Percentiles rank a stretch among this genome's conserved stretches.
These are phyloP conservation scores for Characodon lateralis DNA, from an alignment of 2,797 vertebrate species.

Conservation along the genomic window DNA sequence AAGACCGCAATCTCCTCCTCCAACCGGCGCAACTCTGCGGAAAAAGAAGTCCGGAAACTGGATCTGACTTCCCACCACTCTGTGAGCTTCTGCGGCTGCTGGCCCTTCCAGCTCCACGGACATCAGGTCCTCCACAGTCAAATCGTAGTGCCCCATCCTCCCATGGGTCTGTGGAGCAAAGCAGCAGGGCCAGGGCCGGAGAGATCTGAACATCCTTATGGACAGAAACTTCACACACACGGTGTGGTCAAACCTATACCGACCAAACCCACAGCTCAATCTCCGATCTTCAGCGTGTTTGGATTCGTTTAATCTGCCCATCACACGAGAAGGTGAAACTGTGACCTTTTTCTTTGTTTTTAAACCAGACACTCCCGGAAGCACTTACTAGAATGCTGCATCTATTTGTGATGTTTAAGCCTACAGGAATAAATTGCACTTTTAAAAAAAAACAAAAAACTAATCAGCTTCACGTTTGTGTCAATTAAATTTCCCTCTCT, in stretches of 20 bases:
- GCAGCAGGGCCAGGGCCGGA: constrained; percentile 71
- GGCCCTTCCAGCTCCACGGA: constrained; percentile 89
- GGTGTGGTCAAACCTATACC: constrained; percentile 97
- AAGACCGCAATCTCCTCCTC: constrained; percentile 57
- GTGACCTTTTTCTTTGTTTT: constrained; percentile 40
- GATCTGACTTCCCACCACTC: constrained; percentile 74
- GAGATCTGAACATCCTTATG: constrained; percentile 62
- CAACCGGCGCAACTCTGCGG: constrained; percentile 51
- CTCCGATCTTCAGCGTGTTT: constrained; percentile 93
- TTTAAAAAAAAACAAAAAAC: constrained; percentile 32
- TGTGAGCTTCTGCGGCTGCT: constrained; percentile 87
- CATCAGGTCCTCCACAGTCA: constrained; percentile 86
- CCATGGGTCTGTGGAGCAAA: constrained; percentile 87
- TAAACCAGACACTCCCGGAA: constrained; percentile 46
- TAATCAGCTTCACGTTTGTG: constrained; percentile 42
- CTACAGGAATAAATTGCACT: constrained; percentile 70
- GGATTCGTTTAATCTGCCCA: constrained; percentile 87
- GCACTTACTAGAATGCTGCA: constrained; percentile 71
- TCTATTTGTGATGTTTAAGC: constrained; percentile 55
- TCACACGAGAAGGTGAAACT: constrained; percentile 44
- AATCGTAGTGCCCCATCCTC: constrained; percentile 77
- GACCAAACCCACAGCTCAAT: constrained; percentile 88
- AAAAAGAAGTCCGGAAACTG: constrained; percentile 81
- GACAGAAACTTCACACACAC: constrained; percentile 87
- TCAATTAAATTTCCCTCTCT: constrained; percentile 46